Percentiles rank a stretch among this genome's conserved stretches.
Evolutionary conservation across 2,797 vertebrate genomes (phyloP).

Genomic region (Rhadinocentrus ornatus): DNA sequence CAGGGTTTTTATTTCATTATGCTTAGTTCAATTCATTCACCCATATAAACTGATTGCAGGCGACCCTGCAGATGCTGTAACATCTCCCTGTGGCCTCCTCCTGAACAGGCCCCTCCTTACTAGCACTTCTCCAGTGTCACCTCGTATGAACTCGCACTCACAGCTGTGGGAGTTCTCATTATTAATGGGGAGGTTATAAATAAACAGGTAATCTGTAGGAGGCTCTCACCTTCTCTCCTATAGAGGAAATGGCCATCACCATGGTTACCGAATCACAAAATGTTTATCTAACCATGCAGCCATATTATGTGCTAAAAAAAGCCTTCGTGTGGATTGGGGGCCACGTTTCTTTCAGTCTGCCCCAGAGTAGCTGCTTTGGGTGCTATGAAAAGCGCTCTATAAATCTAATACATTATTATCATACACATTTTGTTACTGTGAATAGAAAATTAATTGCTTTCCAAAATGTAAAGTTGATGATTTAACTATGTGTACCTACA

Average conservation of each 20-base stretch:
- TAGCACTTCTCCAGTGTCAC: slow-evolving; percentile 17
- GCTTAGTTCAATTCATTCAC: slow-evolving; percentile 19
- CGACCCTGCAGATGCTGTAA: not conserved
- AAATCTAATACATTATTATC: not conserved
- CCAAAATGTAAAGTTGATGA: not conserved
- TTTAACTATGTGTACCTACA: not conserved
- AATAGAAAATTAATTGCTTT: not conserved
- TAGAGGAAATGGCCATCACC: slow-evolving; percentile 28
- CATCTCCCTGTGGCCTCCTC: slow-evolving; percentile 16
- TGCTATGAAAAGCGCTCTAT: not conserved
- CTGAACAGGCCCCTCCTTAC: slow-evolving; percentile 1
- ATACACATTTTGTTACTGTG: not conserved
- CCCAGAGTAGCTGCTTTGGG: not conserved
- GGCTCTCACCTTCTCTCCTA: slow-evolving; percentile 26
- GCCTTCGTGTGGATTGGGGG: too few species aligned
- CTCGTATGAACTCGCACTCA: slow-evolving; percentile 26
- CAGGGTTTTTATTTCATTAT: slow-evolving; percentile 32
- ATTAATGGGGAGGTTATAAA: slow-evolving; percentile 44
- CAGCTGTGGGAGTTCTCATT: slow-evolving; percentile 24
- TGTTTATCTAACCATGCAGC: slow-evolving; percentile 4
- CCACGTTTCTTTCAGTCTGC: too few species aligned
- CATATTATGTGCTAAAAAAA: not conserved
- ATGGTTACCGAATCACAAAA: slow-evolving; percentile 52
- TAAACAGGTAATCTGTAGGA: slow-evolving; percentile 50
- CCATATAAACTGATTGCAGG: slow-evolving; percentile 14